Evolutionary conservation across 2,888 invertebrate genomes (phyloP), one percentile per base, ranked within the genome.

Genomic region (Melinopterus prodromus): DNA sequence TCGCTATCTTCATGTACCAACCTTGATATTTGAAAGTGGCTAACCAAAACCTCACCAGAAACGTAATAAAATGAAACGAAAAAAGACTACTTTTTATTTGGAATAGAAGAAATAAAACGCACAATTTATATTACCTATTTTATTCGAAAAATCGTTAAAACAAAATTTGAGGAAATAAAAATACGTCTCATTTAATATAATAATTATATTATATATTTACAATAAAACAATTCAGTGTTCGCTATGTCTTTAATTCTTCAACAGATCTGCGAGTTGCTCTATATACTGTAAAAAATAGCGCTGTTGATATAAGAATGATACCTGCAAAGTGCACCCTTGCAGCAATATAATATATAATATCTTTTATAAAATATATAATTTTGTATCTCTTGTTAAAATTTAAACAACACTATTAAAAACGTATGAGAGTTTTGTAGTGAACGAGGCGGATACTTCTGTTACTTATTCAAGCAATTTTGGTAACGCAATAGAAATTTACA

Each of bases 161-260:
- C 83, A 85, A 84, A 83, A 83, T 83, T 82, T 85, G 53, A 85
- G 85, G 85, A 84, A 86, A 86, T 85, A 86, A 86, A 86, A 86
- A 86, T 86, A 86, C 86, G 86, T 85, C 84, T 84, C 83, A 84
- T 85, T 84, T 84, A 53, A 53, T 53, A 53, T 53, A 53, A 53
- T 53, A 85, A 85, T 85, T 85, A 85, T 86, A 85, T 85, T 86
- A 86, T 85, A 85, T 86, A 86, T 86, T 85, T 86, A 86, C 86
- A 86, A 85, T 86, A 85, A 84, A 86, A 84, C 86, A 85, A 85
- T 84, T 83, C 53, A 53, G 53, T 53, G 53, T 53, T 53, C 12
- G 53, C 53, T 53, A 53, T 53, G 53, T 53, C 53, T 53, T 53
- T 53, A 53, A 53, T 53, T 53, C 53, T 53, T 53, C 53, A 53